phyloP scores from a whole-genome alignment of 2,113 vertebrate genomes.

The Trogon surrucura region DNA sequence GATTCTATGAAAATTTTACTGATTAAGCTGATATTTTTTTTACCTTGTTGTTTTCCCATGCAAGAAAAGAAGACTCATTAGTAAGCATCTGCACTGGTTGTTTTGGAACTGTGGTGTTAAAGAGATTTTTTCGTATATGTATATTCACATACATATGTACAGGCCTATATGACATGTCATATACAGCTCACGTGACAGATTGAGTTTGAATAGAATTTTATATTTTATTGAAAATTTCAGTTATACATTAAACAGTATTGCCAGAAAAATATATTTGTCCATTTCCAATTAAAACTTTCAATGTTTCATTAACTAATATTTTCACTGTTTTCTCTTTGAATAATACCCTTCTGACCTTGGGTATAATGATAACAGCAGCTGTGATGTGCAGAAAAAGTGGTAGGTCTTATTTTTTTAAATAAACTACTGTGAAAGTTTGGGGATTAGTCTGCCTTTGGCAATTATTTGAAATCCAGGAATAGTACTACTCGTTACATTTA shows the following conservation, averaged over 20 bases:
- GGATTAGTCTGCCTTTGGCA: background rate
- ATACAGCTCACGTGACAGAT: background rate
- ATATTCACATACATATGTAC: background rate
- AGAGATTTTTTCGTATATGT: fast-evolving
- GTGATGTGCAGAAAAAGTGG: background rate
- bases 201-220: background rate
- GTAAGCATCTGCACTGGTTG: background rate
- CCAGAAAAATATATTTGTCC: background rate
- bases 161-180: background rate
- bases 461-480: background rate
- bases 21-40: background rate
- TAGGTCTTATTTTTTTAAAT: background rate
- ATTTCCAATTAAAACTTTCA: background rate
- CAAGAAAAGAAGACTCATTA: background rate
- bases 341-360: background rate
- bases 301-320: background rate
- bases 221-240: background rate
- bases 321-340: background rate
- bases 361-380: background rate
- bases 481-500: background rate
- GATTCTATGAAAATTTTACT: no score
- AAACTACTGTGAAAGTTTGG: background rate
- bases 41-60: fast-evolving
- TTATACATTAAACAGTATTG: background rate
- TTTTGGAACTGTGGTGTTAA: background rate